A percentile compares a stretch with the other conserved stretches of the same genome.
Evolutionary conservation across 2,888 invertebrate species (phyloP).

Genomic region (Drosophila bunnanda): DNA sequence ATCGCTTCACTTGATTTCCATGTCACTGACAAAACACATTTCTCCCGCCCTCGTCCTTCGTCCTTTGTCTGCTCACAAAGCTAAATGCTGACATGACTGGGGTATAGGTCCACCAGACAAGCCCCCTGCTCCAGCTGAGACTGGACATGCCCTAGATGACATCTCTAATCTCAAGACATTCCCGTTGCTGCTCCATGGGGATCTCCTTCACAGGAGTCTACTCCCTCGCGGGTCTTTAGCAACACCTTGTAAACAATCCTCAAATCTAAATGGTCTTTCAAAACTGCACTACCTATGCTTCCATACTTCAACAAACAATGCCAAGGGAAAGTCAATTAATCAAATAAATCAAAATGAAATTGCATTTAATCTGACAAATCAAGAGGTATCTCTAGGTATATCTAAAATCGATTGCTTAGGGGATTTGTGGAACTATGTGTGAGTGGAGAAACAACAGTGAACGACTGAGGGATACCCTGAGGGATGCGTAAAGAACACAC

Average conservation of each 20-base stretch:
- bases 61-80: slow-evolving; percentile 56
- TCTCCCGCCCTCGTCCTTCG: slow-evolving; percentile 50
- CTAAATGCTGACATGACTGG: slow-evolving; percentile 48
- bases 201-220: background rate
- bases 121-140: background rate
- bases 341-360: background rate
- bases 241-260: background rate
- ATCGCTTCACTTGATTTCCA: slow-evolving; percentile 71
- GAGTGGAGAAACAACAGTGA: background rate
- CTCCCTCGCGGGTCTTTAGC: no score
- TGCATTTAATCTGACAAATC: background rate
- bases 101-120: slow-evolving; percentile 3
- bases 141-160: slow-evolving; percentile 42
- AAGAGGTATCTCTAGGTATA: no score
- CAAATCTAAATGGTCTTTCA: background rate
- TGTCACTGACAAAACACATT: slow-evolving; percentile 73
- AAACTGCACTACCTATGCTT: background rate
- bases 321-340: background rate
- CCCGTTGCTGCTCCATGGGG: background rate
- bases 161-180: slow-evolving; percentile 35
- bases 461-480: background rate
- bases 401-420: slow-evolving; percentile 7
- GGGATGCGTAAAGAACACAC: background rate
- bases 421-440: slow-evolving; percentile 4
- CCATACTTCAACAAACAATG: no score